A percentile compares a stretch with the other conserved stretches of the same genome.
Conservation (phyloP, 2,888 invertebrate genomes). For the Agriopis aurantiaria region DNA sequence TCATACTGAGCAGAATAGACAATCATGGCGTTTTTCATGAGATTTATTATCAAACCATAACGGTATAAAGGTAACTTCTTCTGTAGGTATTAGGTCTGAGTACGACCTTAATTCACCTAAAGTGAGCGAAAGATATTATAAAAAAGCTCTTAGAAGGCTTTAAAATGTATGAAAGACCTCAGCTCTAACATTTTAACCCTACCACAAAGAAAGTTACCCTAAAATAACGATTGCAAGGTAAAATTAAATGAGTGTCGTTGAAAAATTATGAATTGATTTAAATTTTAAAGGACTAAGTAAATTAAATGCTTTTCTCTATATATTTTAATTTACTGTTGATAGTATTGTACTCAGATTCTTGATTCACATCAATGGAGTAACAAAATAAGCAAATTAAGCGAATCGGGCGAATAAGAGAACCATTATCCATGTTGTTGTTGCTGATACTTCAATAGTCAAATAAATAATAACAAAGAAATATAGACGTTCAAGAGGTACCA, state of each 20-base stretch:
- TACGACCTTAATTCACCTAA: neutral
- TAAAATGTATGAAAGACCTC: neutral
- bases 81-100: too few species aligned
- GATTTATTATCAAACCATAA: constrained; percentile 8
- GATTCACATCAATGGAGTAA: too few species aligned
- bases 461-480: too few species aligned
- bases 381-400: too few species aligned
- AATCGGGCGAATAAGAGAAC: too few species aligned
- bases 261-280: neutral
- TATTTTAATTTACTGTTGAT: too few species aligned
- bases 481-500: too few species aligned
- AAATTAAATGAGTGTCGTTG: neutral
- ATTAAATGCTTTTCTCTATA: too few species aligned
- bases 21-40: constrained; percentile 40
- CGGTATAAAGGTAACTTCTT: constrained; percentile 9
- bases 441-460: too few species aligned
- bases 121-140: neutral
- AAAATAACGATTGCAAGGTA: constrained; percentile 5
- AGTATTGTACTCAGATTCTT: too few species aligned
- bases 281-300: too few species aligned
- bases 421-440: too few species aligned
- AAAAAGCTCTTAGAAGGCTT: neutral
- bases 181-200: neutral
- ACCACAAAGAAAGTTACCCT: constrained; percentile 15
- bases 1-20: constrained; percentile 60